Evolutionary conservation across 2,888 invertebrate genomes (phyloP).

Genomic region (Ephialtes manifestator): DNA sequence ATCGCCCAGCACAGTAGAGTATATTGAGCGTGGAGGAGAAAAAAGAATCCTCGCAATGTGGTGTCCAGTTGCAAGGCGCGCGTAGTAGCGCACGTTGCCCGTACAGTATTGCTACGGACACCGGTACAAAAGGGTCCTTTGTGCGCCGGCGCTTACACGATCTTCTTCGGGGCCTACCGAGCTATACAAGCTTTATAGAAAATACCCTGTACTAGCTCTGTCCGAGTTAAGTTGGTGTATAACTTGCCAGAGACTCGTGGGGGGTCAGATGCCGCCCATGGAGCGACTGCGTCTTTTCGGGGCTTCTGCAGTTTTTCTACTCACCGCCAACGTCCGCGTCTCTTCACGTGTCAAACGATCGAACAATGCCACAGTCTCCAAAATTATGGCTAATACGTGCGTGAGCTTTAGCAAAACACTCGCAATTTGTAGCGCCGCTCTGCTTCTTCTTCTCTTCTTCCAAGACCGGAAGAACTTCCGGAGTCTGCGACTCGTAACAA

Average conservation of each 20-base stretch:
- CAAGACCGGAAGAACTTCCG: conserved; percentile 60
- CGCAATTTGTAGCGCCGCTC: conserved; percentile 21
- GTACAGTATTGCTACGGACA: conserved; percentile 32
- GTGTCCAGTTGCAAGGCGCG: conserved; percentile 83
- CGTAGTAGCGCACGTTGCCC: conserved; percentile 68
- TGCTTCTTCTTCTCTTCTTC: conserved; percentile 8
- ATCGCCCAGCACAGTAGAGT: conserved; percentile 39
- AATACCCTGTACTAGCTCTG: conserved; percentile 72
- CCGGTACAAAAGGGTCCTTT: conserved; percentile 82
- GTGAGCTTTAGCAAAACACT: conserved; percentile 28
- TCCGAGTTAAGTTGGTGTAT: conserved; percentile 56
- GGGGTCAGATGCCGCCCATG: conserved; percentile 82
- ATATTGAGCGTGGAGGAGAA: conserved; percentile 50
- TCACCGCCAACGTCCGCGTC: conserved; percentile 58
- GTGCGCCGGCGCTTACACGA: conserved; percentile 74
- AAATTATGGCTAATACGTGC: conserved; percentile 56
- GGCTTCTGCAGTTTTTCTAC: conserved; percentile 67
- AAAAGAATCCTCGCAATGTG: conserved; percentile 79
- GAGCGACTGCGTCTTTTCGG: conserved; percentile 63
- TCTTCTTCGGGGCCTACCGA: conserved; percentile 64
- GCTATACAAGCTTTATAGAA: conserved; percentile 76
- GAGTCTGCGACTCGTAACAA: conserved; percentile 14
- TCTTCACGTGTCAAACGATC: conserved; percentile 51
- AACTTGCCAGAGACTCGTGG: conserved; percentile 73
- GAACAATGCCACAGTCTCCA: conserved; percentile 36